Base-by-base conservation (phyloP, 2,113 vertebrate species). In the Myotis lucifugus region DNA sequence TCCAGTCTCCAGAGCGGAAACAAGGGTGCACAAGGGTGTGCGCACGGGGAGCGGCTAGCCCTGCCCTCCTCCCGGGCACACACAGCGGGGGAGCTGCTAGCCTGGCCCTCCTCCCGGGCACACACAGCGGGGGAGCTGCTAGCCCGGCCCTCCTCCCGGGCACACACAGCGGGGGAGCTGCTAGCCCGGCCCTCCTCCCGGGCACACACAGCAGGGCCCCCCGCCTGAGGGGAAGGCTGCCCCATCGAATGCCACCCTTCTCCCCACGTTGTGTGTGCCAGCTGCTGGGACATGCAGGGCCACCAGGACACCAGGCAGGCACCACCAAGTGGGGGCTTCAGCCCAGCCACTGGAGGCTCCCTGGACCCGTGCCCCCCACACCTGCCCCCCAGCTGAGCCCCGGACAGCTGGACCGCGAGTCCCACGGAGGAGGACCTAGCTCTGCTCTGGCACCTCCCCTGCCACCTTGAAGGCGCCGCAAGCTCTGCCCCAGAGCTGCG, bases 1-100 rank as follows among this genome's bases (percentile, higher is more conserved):
- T 74, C 83, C 85, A 93, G 96, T 93, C 93, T 92, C 94, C 95
- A 97, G 96, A 96, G 93, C 85, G 90, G 76, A 91, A 93, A 95
- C 73, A 95, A 27, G 25, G 59, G 59, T 61, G 59, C 59, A 4
- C 21, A 9, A 23, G 8, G 21, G 21, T 25, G 8, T 9, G 23
- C 9, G 19, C 56, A 23, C 56, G 56, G 42, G 86, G 96, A 98
- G 97, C 84, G 77, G 78, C 78, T 78, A 8, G 67, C 74, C 91
- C 93, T 64, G 85, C 67, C 48, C 85, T 95, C 90, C 46, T 96
- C 93, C 95, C 70, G 34, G 34, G 34, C 67, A 37, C 12, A 66
- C 29, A 19, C 2, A 83, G 64, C 34, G 9, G 56, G 42, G 85
- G n/a, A 98, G 97, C 84, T 79, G 78, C 78, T 78, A 8, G 67